Evolutionary conservation across 2,888 invertebrate species (phyloP), one percentile per base, ranked within the genome.

Genomic region (Archips xylosteana): DNA sequence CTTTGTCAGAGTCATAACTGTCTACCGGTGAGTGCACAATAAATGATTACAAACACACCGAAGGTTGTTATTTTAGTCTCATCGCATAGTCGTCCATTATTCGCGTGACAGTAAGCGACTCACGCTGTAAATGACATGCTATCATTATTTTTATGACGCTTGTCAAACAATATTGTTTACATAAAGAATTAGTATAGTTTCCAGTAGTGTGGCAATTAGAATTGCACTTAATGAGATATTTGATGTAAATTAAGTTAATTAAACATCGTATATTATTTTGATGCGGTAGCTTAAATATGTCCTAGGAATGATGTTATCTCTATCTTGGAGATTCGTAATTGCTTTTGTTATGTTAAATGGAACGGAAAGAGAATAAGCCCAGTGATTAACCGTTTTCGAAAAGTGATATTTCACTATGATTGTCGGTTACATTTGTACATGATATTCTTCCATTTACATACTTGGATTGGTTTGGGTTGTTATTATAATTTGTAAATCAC

Each of bases 21-120:
- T 51, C 57, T 49, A 70, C 36, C 47, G 68, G 54, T 69, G 63
- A 68, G 68, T 64, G 47, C 57, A 64, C 65, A 65, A 51, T 65
- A 65, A 12, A 66, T 64, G 73, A 69, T 73, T 73, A 73, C 64
- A 73, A 73, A 73, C 63, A 68, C 57, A 49, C 13, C 68, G 32
- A 73, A 66, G 73, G 59, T 39, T 69, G 68, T 73, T 47, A 73
- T 73, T 73, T 73, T 68, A 49, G 42, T 13, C 64, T 57, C 63
- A 34, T 8, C 51, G 62, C 39, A 73, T 39, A 73, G 68, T 59
- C 45, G 47, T 32, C 63, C 68, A 64, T 73, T 73, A 64, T 69
- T 39, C 5, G 63, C 63, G 59, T 73, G 68, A 66, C 66, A 13
- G 36, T 64, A 73, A 68, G 64, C 62, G 57, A 36, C 57, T 57